Evolutionary conservation across 2,797 vertebrate species (phyloP).

Genomic region (Streptopelia turtur): DNA sequence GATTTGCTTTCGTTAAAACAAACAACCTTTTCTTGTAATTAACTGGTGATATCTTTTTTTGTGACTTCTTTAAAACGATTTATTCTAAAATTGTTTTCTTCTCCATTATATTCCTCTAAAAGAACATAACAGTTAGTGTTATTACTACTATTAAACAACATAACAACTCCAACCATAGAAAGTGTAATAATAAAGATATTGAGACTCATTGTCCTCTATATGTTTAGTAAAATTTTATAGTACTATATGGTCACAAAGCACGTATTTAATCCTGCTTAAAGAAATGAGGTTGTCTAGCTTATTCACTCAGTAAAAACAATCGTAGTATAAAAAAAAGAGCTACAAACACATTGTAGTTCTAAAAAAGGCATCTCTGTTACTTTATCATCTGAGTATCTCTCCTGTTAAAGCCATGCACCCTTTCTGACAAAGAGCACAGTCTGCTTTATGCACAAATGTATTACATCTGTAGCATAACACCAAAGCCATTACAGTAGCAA

Average conservation of each 20-base stretch:
- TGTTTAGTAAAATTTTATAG: background rate
- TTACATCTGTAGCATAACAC: background rate
- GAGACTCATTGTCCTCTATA: background rate
- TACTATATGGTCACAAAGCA: background rate
- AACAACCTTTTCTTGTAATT: conserved; percentile 76
- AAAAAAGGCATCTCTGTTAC: background rate
- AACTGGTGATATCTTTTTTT: conserved; percentile 74
- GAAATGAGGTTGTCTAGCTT: background rate
- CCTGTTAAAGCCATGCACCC: background rate
- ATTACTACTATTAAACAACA: background rate
- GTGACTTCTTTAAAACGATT: conserved; percentile 76
- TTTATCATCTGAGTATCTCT: background rate
- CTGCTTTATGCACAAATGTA: background rate
- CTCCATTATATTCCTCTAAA: conserved; percentile 63
- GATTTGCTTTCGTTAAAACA: conserved; percentile 69
- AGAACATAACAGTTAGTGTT: background rate
- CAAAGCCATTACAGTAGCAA: background rate
- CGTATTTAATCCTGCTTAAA: background rate
- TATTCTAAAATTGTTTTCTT: conserved; percentile 72
- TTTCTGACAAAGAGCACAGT: background rate
- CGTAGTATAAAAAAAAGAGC: background rate
- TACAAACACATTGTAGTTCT: background rate
- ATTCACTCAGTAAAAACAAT: background rate
- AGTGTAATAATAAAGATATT: background rate
- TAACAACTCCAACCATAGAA: background rate